phyloP scores from a whole-genome alignment of 2,888 invertebrate genomes.

The Patella pellucida region DNA sequence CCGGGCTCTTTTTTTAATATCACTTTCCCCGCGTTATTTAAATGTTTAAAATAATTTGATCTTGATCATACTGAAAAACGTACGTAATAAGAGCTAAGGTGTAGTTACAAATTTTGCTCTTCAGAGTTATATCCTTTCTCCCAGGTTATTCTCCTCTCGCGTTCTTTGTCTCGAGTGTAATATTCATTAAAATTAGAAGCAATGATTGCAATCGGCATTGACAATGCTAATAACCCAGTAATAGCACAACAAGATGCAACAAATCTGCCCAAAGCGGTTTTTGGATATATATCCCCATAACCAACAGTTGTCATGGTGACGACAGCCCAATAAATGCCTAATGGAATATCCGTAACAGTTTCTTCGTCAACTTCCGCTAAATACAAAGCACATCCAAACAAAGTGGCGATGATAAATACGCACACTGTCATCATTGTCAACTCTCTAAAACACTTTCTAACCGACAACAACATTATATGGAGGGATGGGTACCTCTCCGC shows the following conservation, averaged over 20 bases:
- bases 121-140: not conserved
- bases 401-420: conserved; percentile 58
- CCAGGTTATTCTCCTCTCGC: conserved; percentile 17
- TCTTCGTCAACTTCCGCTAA: conserved; percentile 27
- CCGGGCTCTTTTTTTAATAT: too few species aligned
- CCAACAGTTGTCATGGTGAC: conserved; percentile 64
- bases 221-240: conserved; percentile 48
- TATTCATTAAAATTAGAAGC: conserved; percentile 56
- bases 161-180: conserved; percentile 41
- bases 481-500: conserved; percentile 34
- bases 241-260: conserved; percentile 49
- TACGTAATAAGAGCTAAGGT: too few species aligned
- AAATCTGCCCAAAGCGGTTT: conserved; percentile 40
- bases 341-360: conserved; percentile 48
- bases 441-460: conserved; percentile 55
- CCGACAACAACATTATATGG: conserved; percentile 53
- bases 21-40: too few species aligned
- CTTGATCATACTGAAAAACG: too few species aligned
- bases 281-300: conserved; percentile 55
- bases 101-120: too few species aligned
- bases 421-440: conserved; percentile 55
- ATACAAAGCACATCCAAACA: conserved; percentile 57
- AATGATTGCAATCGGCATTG: conserved; percentile 57
- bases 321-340: conserved; percentile 61
- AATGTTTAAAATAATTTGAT: too few species aligned